Conservation (phyloP, 1,140 invertebrate genomes). For the Asobara japonica region DNA sequence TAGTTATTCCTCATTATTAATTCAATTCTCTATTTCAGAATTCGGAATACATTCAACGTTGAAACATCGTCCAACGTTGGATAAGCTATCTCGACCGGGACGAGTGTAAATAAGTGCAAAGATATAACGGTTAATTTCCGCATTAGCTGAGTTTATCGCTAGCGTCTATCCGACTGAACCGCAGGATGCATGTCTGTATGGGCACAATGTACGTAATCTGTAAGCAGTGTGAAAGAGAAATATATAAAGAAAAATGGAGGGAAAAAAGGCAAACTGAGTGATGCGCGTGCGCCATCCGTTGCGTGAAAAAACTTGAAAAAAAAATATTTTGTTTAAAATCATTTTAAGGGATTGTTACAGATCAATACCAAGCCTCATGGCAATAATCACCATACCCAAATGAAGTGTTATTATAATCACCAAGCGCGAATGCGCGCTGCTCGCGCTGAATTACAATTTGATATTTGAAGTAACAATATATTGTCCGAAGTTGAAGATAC, state of each 20-base stretch:
- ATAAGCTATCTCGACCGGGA: slow-evolving; percentile 41
- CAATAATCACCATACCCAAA: no score
- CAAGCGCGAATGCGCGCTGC: no score
- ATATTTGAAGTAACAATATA: no score
- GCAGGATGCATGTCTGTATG: slow-evolving; percentile 43
- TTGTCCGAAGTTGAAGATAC: no score
- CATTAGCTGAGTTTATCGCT: slow-evolving; percentile 61
- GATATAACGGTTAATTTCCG: slow-evolving; percentile 68
- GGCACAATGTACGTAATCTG: slow-evolving; percentile 31
- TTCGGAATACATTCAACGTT: slow-evolving; percentile 14
- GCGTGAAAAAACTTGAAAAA: background rate
- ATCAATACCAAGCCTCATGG: no score
- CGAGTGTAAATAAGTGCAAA: slow-evolving; percentile 63
- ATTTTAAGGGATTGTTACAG: no score
- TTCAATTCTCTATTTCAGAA: background rate
- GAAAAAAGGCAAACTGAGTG: slow-evolving; percentile 21
- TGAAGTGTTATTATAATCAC: no score
- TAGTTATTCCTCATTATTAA: no score
- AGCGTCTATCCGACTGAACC: slow-evolving; percentile 58
- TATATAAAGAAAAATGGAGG: background rate
- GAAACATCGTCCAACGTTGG: slow-evolving; percentile 17
- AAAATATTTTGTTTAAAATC: no score
- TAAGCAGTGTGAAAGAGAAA: slow-evolving; percentile 5
- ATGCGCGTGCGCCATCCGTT: slow-evolving; percentile 35
- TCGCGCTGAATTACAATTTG: no score